phyloP scores from a whole-genome alignment of 30 jellyfish, hydroid and myxozoan species.

The Rhopilema esculentum region DNA sequence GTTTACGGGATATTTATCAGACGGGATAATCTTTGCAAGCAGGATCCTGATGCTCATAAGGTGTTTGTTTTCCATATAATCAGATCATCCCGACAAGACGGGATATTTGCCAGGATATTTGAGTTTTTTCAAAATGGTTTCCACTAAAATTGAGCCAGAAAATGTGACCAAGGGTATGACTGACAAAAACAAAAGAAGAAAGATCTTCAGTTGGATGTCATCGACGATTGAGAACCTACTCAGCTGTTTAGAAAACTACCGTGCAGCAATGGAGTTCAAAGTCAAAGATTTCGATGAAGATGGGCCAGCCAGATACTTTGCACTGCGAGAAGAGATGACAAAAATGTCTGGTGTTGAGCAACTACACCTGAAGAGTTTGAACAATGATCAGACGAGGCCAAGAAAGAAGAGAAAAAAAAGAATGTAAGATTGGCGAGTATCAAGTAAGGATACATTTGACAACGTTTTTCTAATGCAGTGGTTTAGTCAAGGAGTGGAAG shows the following conservation, averaged over 20 bases:
- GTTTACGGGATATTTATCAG: too few species aligned
- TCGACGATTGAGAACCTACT: constrained; percentile 37
- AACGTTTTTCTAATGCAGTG: constrained; percentile 67
- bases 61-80: not conserved
- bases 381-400: constrained; percentile 15
- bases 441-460: constrained; percentile 52
- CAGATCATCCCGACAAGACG: constrained; percentile 41
- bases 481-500: constrained; percentile 64
- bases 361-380: constrained; percentile 23
- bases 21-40: constrained; percentile 9
- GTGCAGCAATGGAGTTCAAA: constrained; percentile 39
- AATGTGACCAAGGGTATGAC: constrained; percentile 3
- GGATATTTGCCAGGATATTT: constrained; percentile 27
- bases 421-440: constrained; percentile 26
- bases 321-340: constrained; percentile 37
- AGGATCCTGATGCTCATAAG: not conserved
- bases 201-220: constrained; percentile 52
- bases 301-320: constrained; percentile 51
- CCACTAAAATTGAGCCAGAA: not conserved
- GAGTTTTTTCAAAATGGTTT: not conserved
- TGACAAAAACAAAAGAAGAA: not conserved
- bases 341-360: constrained; percentile 14
- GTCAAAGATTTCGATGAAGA: constrained; percentile 67
- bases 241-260: constrained; percentile 30
- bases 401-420: constrained; percentile 9